These are phyloP conservation scores for Isaurus tuberculatus DNA, from an alignment of 92 coral and sea anemone species.

Conservation along the genomic window DNA sequence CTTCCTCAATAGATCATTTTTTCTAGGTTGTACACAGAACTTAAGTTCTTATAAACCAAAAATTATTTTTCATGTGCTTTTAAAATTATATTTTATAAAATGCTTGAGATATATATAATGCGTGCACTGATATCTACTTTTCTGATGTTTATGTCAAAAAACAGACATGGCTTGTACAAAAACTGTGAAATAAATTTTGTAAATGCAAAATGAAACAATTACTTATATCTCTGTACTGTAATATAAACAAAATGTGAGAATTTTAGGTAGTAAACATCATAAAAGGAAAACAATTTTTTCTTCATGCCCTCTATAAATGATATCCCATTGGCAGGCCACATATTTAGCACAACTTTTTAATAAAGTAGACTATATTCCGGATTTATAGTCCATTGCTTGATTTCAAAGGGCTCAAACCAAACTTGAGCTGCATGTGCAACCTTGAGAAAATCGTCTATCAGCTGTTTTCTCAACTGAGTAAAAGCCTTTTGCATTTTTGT, in stretches of 20 bases:
- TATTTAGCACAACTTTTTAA: background rate
- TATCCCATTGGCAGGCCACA: background rate
- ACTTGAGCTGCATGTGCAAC: background rate
- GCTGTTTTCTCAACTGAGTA: background rate
- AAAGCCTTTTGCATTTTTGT: background rate
- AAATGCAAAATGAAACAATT: background rate
- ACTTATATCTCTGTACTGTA: background rate
- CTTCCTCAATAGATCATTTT: background rate
- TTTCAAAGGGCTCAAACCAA: slow-evolving; percentile 1
- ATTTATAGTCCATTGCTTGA: background rate
- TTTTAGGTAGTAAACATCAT: background rate
- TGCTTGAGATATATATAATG: background rate
- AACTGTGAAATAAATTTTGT: background rate
- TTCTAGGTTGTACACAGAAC: background rate
- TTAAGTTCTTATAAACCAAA: background rate
- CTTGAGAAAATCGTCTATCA: background rate
- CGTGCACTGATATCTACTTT: background rate
- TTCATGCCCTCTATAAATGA: background rate
- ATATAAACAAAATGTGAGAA: background rate
- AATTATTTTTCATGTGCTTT: background rate
- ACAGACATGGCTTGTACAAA: slow-evolving; percentile 2
- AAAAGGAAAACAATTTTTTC: background rate
- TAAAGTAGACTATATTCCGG: background rate
- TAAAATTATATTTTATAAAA: too few relatives aligned
- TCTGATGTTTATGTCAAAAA: background rate